Base-by-base conservation (phyloP, 2,888 invertebrate species). In the Diaphora mendica region DNA sequence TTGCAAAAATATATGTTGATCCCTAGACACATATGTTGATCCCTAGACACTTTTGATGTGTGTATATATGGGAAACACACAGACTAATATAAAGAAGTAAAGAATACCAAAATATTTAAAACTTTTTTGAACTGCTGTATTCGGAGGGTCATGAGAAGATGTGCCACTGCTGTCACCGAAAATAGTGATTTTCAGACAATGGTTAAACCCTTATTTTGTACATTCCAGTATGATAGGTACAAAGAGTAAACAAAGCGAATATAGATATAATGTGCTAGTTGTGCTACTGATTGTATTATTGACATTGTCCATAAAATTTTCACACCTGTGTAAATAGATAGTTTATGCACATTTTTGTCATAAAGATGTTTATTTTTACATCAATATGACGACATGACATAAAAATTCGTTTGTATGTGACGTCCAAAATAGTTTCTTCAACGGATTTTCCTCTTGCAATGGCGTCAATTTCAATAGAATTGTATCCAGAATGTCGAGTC, bases 391-490 rank as follows among this genome's bases (percentile, higher is more conserved):
- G 44, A 48, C 15, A n/a, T 55, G n/a, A 26, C 13, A 15, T 59
- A 26, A 26, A 13, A 59, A n/a, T n/a, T n/a, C 11, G 9, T 55
- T 55, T n/a, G n/a, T 55, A n/a, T 55, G 8, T 55, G n/a, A n/a
- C 9, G 9, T 55, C 0, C 51, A 62, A 13, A 59, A 26, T 59
- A 17, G 30, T 62, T 62, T 17, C 62, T 62, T 30, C 17, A 17
- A 62, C 42, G 42, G 30, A 62, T 62, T 59, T 62, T 70, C 70
- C 62, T 70, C 13, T 11, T 62, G 42, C 42, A 62, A 44, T 70
- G 59, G 30, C 26, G 71, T 35, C 35, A 55, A 33, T 64, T 64
- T 44, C 23, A 64, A 70, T 35, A 70, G 48, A 48, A 48, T 35
- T n/a, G 42, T 48, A 69, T 65, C 51, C 44, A 20, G 26, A 65